phyloP scores from a whole-genome alignment of 2,797 vertebrate genomes.

The Aplochiton taeniatus region DNA sequence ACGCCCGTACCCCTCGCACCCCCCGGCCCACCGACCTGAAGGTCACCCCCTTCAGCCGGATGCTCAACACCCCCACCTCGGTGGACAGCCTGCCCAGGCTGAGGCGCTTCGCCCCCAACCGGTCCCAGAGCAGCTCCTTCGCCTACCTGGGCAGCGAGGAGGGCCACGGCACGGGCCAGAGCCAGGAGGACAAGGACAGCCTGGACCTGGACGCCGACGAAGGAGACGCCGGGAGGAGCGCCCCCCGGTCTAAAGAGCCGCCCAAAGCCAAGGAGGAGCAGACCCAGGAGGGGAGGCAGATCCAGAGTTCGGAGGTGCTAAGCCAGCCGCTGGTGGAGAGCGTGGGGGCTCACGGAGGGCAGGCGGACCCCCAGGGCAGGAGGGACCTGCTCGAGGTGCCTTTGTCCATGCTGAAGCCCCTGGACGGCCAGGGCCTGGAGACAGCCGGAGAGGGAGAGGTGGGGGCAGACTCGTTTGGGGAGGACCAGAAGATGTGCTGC shows the following conservation, averaged over 20 bases:
- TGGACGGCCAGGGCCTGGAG: constrained; percentile 64
- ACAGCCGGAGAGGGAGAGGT: constrained; percentile 76
- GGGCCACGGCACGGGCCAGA: constrained; percentile 48
- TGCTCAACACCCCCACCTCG: constrained; percentile 91
- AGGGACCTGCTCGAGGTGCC: constrained; percentile 89
- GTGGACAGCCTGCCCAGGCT: constrained; percentile 95
- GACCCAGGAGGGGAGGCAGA: constrained; percentile 40
- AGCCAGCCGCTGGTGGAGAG: constrained; percentile 79
- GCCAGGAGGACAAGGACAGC: constrained; percentile 49
- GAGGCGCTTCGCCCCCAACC: constrained; percentile 88
- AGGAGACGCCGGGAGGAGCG: constrained; percentile 33
- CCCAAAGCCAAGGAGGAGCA: constrained; percentile 57
- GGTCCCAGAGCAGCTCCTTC: constrained; percentile 87
- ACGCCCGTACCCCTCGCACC: constrained; percentile 85
- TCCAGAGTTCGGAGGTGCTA: constrained; percentile 74
- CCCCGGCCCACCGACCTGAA: constrained; percentile 91
- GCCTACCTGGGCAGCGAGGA: constrained; percentile 87
- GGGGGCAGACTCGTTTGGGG: constrained; percentile 78
- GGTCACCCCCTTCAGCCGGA: constrained; percentile 89
- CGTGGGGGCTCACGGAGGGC: constrained; percentile 62
- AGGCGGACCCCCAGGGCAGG: constrained; percentile 50
- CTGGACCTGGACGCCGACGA: constrained; percentile 39
- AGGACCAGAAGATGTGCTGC: constrained; percentile 96
- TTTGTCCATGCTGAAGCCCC: constrained; percentile 81
- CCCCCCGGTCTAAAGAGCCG: constrained; percentile 39